phyloP scores from a whole-genome alignment of 2,888 invertebrate genomes.

The Nymphalis c-album region DNA sequence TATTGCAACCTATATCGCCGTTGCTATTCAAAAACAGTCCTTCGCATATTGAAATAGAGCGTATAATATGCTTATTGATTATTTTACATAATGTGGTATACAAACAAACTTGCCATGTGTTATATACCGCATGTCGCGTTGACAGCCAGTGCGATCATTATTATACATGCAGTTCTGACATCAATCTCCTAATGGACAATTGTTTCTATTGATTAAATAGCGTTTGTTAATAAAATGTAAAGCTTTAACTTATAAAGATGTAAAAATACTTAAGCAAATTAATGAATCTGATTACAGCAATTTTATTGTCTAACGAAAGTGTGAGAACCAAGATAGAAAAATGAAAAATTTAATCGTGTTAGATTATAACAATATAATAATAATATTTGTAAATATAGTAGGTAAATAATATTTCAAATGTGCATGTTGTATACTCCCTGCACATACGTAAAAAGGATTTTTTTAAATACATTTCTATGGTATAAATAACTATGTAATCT shows the following conservation, averaged over 20 bases:
- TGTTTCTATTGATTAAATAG: slow-evolving; percentile 4
- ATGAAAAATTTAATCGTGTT: background rate
- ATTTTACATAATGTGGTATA: slow-evolving; percentile 41
- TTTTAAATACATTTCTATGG: background rate
- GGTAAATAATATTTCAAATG: too few species aligned
- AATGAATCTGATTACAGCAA: slow-evolving; percentile 7
- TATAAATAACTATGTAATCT: too few species aligned
- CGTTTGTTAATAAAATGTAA: background rate
- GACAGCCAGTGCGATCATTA: slow-evolving; percentile 68
- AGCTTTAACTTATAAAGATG: background rate
- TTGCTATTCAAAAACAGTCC: slow-evolving; percentile 28
- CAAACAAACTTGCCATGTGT: slow-evolving; percentile 69
- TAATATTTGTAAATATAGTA: background rate
- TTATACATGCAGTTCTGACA: slow-evolving; percentile 63
- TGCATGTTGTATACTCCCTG: too few species aligned
- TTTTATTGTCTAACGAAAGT: slow-evolving; percentile 4
- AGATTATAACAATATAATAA: background rate
- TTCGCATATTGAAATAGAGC: slow-evolving; percentile 23
- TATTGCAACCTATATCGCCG: slow-evolving; percentile 13
- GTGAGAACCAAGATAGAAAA: background rate
- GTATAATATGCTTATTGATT: slow-evolving; percentile 3
- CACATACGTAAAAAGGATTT: background rate
- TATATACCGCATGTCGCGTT: slow-evolving; percentile 69
- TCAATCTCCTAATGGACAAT: slow-evolving; percentile 43
- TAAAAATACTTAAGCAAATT: background rate